Percentiles rank a stretch among this genome's conserved stretches.
Conservation (phyloP, 2,888 invertebrate species). For the Bombylius discolor region DNA sequence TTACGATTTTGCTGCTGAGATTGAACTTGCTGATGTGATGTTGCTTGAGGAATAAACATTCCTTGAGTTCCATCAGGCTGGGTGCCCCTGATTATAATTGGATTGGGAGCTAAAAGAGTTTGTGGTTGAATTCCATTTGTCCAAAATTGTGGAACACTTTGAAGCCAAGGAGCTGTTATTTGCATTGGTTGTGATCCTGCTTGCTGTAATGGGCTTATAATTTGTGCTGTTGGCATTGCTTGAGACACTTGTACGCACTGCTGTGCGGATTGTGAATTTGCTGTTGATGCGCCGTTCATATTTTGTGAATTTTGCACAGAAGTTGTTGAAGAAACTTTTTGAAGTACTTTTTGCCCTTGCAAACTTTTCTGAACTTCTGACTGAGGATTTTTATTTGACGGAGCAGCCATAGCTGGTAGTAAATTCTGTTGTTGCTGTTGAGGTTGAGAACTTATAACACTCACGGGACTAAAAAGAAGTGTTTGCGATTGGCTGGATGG, state of each 20-base stretch:
- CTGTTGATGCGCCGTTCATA: conserved; percentile 31
- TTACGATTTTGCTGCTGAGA: conserved; percentile 52
- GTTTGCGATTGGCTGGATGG: conserved; percentile 67
- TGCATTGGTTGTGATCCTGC: conserved; percentile 60
- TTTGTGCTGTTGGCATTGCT: conserved; percentile 58
- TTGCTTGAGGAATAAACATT: conserved; percentile 67
- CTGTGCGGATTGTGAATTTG: conserved; percentile 41
- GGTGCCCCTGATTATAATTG: conserved; percentile 62
- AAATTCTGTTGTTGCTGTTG: conserved; percentile 37
- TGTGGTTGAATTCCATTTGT: conserved; percentile 55
- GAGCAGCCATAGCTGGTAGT: conserved; percentile 28
- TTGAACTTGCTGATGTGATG: conserved; percentile 43
- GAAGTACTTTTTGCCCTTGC: conserved; percentile 41
- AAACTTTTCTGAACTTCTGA: conserved; percentile 28
- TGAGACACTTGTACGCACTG: conserved; percentile 63
- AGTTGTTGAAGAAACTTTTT: conserved; percentile 38
- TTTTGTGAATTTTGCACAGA: conserved; percentile 28
- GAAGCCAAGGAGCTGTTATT: conserved; percentile 63
- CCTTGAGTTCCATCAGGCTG: conserved; percentile 58
- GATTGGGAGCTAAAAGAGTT: conserved; percentile 59
- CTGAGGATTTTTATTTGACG: conserved; percentile 22
- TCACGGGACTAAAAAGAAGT: conserved; percentile 54
- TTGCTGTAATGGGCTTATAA: conserved; percentile 59
- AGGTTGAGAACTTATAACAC: conserved; percentile 31
- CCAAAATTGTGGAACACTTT: conserved; percentile 62